Evolutionary conservation across 2,797 vertebrate genomes (phyloP).

Genomic region (Tangara arthus): DNA sequence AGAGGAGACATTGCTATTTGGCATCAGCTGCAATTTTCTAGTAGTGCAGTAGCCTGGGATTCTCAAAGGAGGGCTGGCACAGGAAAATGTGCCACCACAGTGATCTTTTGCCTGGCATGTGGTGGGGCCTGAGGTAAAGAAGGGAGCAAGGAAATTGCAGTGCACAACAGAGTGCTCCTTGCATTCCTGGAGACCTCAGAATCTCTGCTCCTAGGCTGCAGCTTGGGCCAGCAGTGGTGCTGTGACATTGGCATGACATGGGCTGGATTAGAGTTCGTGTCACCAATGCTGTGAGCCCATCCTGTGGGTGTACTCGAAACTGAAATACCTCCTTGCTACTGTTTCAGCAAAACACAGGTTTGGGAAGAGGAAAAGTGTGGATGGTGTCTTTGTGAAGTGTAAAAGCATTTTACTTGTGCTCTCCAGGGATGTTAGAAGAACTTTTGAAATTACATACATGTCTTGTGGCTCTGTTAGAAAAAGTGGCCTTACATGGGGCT

Average conservation of each 20-base stretch:
- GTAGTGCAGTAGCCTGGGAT: neutral
- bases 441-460: rapidly evolving
- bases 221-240: neutral
- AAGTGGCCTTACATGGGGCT: rapidly evolving
- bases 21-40: neutral
- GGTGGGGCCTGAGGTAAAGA: neutral
- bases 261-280: neutral
- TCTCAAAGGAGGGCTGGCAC: neutral
- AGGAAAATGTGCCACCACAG: neutral
- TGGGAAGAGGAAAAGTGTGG: neutral
- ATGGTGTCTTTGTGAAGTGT: neutral
- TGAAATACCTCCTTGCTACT: neutral
- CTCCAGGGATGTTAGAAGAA: neutral
- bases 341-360: neutral
- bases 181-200: neutral
- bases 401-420: neutral
- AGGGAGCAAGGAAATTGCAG: neutral
- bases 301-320: neutral
- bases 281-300: neutral
- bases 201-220: neutral
- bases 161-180: rapidly evolving
- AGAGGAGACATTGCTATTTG: neutral
- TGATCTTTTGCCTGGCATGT: neutral
- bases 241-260: neutral
- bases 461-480: neutral